A percentile compares a stretch with the other conserved stretches of the same genome.
Conservation (phyloP, 2,888 invertebrate species). For the Drosophila austrosaltans region DNA sequence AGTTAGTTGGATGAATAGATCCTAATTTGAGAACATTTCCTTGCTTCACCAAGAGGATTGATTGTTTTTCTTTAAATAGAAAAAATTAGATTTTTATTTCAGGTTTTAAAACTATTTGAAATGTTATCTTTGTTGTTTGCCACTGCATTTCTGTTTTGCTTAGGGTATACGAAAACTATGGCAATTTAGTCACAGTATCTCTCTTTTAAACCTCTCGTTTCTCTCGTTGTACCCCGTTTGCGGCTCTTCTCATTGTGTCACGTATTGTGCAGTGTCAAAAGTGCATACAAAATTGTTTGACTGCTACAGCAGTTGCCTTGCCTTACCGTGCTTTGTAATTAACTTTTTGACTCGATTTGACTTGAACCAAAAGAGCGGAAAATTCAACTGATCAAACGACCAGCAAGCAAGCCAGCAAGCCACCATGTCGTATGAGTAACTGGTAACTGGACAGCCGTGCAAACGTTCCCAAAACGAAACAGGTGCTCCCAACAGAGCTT, state of each 20-base stretch:
- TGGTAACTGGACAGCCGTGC: constrained; percentile 17
- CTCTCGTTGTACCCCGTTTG: background rate
- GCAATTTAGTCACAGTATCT: constrained; percentile 14
- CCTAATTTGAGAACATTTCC: too few species aligned
- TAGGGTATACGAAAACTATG: constrained; percentile 29
- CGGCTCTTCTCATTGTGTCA: constrained; percentile 61
- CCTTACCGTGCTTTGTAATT: constrained; percentile 54
- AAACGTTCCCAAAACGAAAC: constrained; percentile 21
- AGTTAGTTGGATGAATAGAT: background rate
- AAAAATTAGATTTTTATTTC: too few species aligned
- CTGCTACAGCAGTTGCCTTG: constrained; percentile 33
- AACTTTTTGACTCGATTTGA: constrained; percentile 75
- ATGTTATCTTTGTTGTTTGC: background rate
- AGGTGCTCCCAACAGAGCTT: constrained; percentile 31
- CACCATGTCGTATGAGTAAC: constrained; percentile 56
- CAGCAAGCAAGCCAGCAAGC: constrained; percentile 15
- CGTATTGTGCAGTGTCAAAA: constrained; percentile 70
- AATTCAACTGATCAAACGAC: constrained; percentile 5
- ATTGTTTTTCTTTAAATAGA: too few species aligned
- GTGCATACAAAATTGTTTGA: constrained; percentile 62
- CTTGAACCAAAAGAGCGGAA: constrained; percentile 44
- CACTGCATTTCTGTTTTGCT: constrained; percentile 13
- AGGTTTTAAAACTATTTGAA: too few species aligned
- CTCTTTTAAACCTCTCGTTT: background rate
- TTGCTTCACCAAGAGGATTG: too few species aligned